Conservation (phyloP, 2,888 invertebrate species). For the Epistrophe eligans region DNA sequence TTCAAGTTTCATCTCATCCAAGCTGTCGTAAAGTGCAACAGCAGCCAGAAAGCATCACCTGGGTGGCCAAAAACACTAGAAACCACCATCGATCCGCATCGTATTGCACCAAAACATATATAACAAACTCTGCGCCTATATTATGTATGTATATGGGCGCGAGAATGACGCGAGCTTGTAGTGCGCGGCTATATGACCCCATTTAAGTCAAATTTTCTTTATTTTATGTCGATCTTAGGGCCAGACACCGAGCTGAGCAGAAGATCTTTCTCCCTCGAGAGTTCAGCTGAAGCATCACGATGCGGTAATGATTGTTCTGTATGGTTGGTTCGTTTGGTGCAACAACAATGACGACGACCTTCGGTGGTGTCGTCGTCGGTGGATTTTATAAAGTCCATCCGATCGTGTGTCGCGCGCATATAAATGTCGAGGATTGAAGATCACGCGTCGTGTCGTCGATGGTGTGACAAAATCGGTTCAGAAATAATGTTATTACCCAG, state of each 20-base stretch:
- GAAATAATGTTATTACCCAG: conserved; percentile 66
- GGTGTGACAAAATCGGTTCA: conserved; percentile 71
- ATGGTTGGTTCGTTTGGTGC: background rate
- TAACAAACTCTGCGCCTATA: conserved; percentile 9
- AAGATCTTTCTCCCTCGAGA: conserved; percentile 34
- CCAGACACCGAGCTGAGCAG: conserved; percentile 22
- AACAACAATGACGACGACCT: conserved; percentile 9
- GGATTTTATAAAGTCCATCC: conserved; percentile 3
- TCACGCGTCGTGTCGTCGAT: conserved; percentile 69
- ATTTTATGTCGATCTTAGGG: conserved; percentile 68
- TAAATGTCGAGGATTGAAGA: conserved; percentile 41
- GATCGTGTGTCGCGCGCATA: conserved; percentile 46
- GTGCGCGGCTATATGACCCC: conserved; percentile 66
- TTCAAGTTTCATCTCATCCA: conserved; percentile 45
- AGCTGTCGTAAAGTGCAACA: conserved; percentile 57
- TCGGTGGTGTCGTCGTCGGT: background rate
- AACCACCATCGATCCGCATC: conserved; percentile 29
- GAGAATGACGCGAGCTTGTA: conserved; percentile 58
- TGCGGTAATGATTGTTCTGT: conserved; percentile 24
- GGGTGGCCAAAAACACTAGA: conserved; percentile 67
- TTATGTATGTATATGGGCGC: conserved; percentile 19
- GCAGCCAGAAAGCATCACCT: conserved; percentile 52
- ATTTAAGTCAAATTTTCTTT: conserved; percentile 73
- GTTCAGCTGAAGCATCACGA: conserved; percentile 13
- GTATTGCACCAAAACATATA: conserved; percentile 19